phyloP scores from a whole-genome alignment of 2,113 vertebrate genomes.

The Pterocles gutturalis region DNA sequence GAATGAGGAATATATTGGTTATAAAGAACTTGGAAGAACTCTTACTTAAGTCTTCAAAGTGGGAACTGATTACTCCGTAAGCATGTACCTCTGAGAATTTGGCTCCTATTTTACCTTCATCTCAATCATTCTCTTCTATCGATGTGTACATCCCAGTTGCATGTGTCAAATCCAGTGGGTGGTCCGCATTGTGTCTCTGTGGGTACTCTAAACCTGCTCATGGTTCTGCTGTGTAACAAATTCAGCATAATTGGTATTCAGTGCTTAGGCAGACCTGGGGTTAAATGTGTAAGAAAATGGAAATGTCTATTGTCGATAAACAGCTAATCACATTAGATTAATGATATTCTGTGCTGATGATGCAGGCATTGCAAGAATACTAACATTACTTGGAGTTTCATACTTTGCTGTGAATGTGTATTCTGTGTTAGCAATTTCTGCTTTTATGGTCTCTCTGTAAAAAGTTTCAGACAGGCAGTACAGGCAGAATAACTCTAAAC shows the following conservation, averaged over 20 bases:
- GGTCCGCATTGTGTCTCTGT: constrained; percentile 37
- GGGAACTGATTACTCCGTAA: constrained; percentile 52
- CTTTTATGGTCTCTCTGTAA: constrained; percentile 12
- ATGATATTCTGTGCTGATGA: neutral
- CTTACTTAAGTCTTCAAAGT: constrained; percentile 35
- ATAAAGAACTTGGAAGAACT: neutral
- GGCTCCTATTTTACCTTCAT: constrained; percentile 51
- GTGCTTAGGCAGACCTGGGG: neutral
- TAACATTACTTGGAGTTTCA: neutral
- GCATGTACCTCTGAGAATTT: constrained; percentile 50
- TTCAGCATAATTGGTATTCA: constrained; percentile 42
- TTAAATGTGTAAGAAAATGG: neutral
- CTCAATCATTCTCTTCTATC: neutral
- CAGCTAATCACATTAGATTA: neutral
- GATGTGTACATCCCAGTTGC: neutral
- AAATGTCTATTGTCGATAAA: constrained; percentile 14
- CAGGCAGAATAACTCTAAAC: neutral
- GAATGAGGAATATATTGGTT: neutral
- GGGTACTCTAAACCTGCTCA: neutral
- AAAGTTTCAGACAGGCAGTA: neutral
- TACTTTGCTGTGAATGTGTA: neutral
- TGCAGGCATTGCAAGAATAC: neutral
- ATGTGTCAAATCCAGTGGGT: constrained; percentile 40
- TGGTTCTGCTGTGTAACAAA: constrained; percentile 23
- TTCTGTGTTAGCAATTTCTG: neutral